These are phyloP conservation scores for Chydorus sphaericus DNA, from an alignment of 2,888 invertebrate genomes.

Conservation along the genomic window DNA sequence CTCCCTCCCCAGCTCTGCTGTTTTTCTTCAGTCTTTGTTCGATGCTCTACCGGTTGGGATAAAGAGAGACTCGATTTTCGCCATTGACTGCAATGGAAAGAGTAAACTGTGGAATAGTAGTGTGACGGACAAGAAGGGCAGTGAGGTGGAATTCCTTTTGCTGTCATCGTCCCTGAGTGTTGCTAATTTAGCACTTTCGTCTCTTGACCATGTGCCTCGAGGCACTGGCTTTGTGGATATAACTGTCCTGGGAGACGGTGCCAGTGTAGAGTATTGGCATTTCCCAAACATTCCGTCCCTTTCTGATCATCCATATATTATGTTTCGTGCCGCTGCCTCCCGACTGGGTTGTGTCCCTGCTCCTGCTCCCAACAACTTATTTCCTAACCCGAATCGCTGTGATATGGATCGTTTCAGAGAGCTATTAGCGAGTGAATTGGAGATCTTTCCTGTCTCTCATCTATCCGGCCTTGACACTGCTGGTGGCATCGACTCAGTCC, in stretches of 20 bases:
- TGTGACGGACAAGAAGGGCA: not conserved
- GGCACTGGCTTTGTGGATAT: not conserved
- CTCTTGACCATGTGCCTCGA: not conserved
- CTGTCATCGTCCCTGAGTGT: not conserved
- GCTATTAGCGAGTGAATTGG: not conserved
- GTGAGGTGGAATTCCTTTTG: not conserved
- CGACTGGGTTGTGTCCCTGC: not conserved
- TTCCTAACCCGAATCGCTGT: not conserved
- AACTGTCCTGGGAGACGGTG: not conserved
- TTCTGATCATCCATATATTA: slow-evolving; percentile 8
- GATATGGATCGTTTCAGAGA: not conserved
- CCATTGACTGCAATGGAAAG: not conserved
- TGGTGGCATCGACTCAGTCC: not conserved
- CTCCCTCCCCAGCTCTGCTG: not conserved
- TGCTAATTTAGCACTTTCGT: not conserved
- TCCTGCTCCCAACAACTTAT: not conserved
- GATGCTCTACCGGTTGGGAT: not conserved
- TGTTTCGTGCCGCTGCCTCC: not conserved
- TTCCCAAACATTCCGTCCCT: not conserved
- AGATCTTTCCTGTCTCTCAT: not conserved
- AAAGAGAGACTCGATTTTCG: not conserved
- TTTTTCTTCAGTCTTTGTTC: not conserved
- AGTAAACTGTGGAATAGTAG: not conserved
- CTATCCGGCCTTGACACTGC: not conserved
- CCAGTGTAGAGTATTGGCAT: not conserved